Conservation (phyloP, 2,888 invertebrate genomes). For the Pammene fasciana region DNA sequence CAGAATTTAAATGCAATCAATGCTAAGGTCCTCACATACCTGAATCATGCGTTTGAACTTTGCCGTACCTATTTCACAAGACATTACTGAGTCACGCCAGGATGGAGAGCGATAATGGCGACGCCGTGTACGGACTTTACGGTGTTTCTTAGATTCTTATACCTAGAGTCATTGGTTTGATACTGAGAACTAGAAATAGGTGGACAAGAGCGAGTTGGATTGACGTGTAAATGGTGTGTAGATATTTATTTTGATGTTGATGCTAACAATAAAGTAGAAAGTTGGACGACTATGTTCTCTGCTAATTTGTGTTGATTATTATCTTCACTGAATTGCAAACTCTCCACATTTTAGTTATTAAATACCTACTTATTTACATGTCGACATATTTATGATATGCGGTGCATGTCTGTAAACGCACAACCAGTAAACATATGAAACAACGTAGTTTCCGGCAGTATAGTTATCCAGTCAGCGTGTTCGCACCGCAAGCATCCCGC, state of each 20-base stretch:
- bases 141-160: conserved; percentile 19
- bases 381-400: too few species aligned
- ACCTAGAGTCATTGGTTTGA: conserved; percentile 30
- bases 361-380: too few species aligned
- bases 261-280: too few species aligned
- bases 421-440: too few species aligned
- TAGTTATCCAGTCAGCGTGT: neutral
- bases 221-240: neutral
- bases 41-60: neutral
- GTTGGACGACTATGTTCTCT: too few species aligned
- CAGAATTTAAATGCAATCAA: too few species aligned
- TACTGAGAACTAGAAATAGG: conserved; percentile 19
- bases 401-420: too few species aligned
- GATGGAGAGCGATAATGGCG: conserved; percentile 27
- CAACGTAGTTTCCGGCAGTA: neutral
- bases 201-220: neutral
- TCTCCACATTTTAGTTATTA: too few species aligned
- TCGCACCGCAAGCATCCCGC: conserved; percentile 21
- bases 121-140: conserved; percentile 11
- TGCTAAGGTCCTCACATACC: too few species aligned
- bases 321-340: too few species aligned
- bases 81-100: conserved; percentile 19
- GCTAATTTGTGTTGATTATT: too few species aligned
- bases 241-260: too few species aligned
- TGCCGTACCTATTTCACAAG: neutral